Percentiles rank a stretch among this genome's conserved stretches.
Conservation (phyloP, 2,797 vertebrate species). For the Chromis chromis region DNA sequence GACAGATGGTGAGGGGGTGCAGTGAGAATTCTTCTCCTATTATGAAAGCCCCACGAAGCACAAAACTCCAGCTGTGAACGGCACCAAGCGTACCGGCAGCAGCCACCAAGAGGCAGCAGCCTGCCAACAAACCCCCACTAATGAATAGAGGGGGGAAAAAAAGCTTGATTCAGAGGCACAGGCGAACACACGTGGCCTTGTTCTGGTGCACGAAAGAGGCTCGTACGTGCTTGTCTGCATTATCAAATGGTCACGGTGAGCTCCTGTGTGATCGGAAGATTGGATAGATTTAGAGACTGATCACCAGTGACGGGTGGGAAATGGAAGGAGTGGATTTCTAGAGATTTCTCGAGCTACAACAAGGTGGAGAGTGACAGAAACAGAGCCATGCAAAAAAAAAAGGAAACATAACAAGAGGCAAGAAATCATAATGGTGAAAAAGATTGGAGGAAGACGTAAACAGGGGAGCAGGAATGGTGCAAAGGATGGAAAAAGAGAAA, state of each 20-base stretch:
- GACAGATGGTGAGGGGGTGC: slow-evolving; percentile 70
- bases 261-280: slow-evolving; percentile 32
- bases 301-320: slow-evolving; percentile 63
- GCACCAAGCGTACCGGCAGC: slow-evolving; percentile 39
- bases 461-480: not conserved
- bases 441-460: not conserved
- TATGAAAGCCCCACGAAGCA: slow-evolving; percentile 55
- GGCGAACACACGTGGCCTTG: slow-evolving; percentile 3
- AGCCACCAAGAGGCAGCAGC: slow-evolving; percentile 69
- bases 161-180: slow-evolving; percentile 31
- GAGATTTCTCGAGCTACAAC: slow-evolving; percentile 51
- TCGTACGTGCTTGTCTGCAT: slow-evolving; percentile 21
- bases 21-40: slow-evolving; percentile 34
- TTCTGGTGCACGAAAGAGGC: slow-evolving; percentile 33
- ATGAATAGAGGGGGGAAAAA: slow-evolving; percentile 49
- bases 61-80: slow-evolving; percentile 58
- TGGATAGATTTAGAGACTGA: slow-evolving; percentile 63
- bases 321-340: slow-evolving; percentile 61
- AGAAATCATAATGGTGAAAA: slow-evolving; percentile 9
- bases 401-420: slow-evolving; percentile 27
- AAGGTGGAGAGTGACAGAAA: slow-evolving; percentile 44
- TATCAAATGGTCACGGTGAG: slow-evolving; percentile 34
- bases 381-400: slow-evolving; percentile 55
- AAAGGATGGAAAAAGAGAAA: not conserved
- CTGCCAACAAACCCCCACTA: slow-evolving; percentile 58